Evolutionary conservation across 1,140 invertebrate species (phyloP), one percentile per base, ranked within the genome.

Genomic region (Drosophila nikananu): DNA sequence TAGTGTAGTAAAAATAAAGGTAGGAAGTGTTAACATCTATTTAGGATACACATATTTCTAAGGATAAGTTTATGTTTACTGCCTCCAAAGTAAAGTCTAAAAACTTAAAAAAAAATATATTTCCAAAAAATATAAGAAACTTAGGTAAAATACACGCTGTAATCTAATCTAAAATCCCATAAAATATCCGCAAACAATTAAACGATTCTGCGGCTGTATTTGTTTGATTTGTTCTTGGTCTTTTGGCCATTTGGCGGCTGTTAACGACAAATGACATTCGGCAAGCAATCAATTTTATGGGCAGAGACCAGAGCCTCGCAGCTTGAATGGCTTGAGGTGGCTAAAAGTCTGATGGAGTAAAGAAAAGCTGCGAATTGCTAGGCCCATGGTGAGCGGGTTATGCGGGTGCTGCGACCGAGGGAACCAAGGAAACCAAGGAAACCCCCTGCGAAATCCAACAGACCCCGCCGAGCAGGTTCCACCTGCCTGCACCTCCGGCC

Each of bases 221-320:
- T 42, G 35, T 70, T 80, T 54, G 70, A 81, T 70, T 75, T 62
- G 48, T 30, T 64, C 32, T 17, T 55, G 8, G 12, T 0, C 9
- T 44, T 15, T 13, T 77, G 61, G 64, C 73, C 78, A 87, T 84
- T 79, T 86, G 74, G 83, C 48, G 71, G 80, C 52, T 60, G 52
- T 87, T 84, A 89, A 89, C 84, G 81, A 89, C 84, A 89, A 90
- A 90, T 90, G 86, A 76, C 86, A 90, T 90, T 90, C 81, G 67
- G 66, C 77, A 68, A 79, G 78, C 81, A 46, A 84, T 90, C 81
- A 90, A 84, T 89, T 89, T 89, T 81, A 90, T 84, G 86, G 59
- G 39, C 72, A 55, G 67, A 71, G 51, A 44, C 10, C 35, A 49
- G 13, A 55, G 52, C 32, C 32, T 13, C 60, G 67, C 79, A 81